Conservation (phyloP, 2,797 vertebrate species). For the Alcedo atthis region DNA sequence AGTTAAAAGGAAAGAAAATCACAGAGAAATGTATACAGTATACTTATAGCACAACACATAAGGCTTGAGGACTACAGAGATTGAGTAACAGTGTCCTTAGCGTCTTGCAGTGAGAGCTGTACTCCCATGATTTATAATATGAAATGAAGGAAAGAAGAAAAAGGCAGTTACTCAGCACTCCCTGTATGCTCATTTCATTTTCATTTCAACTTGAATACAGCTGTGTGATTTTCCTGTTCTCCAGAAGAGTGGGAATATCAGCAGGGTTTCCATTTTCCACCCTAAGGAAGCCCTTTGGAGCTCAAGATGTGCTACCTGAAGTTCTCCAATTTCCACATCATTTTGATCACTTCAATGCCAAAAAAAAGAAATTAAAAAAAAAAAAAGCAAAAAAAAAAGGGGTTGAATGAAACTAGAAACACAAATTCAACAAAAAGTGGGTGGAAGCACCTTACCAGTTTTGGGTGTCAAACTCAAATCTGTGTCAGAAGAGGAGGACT, state of each 20-base stretch:
- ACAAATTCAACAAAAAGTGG: constrained; percentile 75
- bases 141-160: constrained; percentile 72
- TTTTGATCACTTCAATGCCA: constrained; percentile 72
- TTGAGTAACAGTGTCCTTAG: background rate
- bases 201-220: background rate
- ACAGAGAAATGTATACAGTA: background rate
- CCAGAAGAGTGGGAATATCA: background rate
- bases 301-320: constrained; percentile 17
- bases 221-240: background rate
- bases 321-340: constrained; percentile 48
- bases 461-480: constrained; percentile 96
- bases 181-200: background rate
- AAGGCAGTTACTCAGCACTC: constrained; percentile 22
- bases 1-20: background rate
- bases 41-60: background rate
- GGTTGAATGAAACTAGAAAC: constrained; percentile 74
- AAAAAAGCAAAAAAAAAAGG: constrained; percentile 65
- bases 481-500: constrained; percentile 94
- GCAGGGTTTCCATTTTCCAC: background rate
- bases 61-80: background rate
- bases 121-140: constrained; percentile 41
- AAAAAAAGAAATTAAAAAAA: constrained; percentile 65
- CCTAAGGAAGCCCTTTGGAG: constrained; percentile 16
- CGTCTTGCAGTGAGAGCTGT: background rate
- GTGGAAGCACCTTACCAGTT: constrained; percentile 89